A percentile compares a stretch with the other conserved stretches of the same genome.
These are phyloP conservation scores for Aspidiotus rigidus DNA, from an alignment of 2,888 invertebrate genomes.

Conservation along the genomic window DNA sequence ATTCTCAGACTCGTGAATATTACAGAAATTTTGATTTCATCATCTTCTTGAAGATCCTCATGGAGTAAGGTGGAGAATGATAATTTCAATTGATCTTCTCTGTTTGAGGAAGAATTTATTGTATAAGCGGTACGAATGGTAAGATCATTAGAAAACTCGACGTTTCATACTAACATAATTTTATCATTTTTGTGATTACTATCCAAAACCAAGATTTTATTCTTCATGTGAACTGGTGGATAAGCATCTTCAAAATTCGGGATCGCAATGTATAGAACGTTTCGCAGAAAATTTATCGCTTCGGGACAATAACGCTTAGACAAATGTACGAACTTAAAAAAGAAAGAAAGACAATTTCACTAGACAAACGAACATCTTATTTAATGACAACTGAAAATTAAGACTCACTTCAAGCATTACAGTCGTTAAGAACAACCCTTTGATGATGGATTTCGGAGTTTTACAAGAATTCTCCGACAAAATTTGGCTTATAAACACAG, in stretches of 20 bases:
- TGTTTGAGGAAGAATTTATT: no score
- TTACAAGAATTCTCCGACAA: conserved; percentile 55
- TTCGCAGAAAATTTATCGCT: conserved; percentile 66
- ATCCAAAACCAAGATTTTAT: conserved; percentile 19
- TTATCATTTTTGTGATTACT: neutral
- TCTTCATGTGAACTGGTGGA: conserved; percentile 20
- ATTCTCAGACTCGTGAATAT: conserved; percentile 48
- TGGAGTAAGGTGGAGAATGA: no score
- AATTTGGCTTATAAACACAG: conserved; percentile 75
- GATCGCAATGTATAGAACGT: conserved; percentile 19
- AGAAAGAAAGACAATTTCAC: conserved; percentile 16
- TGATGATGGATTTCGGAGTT: conserved; percentile 58
- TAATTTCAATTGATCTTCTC: no score
- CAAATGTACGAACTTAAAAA: conserved; percentile 55
- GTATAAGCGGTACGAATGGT: no score
- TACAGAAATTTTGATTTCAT: conserved; percentile 56
- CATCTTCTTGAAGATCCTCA: conserved; percentile 35
- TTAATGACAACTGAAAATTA: conserved; percentile 3
- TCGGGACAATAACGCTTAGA: conserved; percentile 76
- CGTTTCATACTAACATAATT: conserved; percentile 5
- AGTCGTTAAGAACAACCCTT: conserved; percentile 65
- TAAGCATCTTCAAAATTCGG: conserved; percentile 7
- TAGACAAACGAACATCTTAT: neutral
- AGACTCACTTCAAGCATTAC: conserved; percentile 59
- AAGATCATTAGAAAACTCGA: no score